Evolutionary conservation across 2,888 invertebrate genomes (phyloP).

Genomic region (Caenorhabditis uteleia): DNA sequence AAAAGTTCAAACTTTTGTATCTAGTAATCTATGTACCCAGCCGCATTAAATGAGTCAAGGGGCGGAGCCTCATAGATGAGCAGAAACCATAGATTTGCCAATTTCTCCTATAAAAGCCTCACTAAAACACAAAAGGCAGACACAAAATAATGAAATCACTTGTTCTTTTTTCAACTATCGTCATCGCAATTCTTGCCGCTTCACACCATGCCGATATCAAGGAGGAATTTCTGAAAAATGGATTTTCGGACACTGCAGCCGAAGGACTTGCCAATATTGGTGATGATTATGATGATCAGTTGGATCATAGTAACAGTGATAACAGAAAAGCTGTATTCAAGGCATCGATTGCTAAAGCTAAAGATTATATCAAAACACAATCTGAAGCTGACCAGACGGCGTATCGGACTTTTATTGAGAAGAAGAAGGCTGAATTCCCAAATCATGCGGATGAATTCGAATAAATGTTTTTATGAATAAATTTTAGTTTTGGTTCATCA

Average conservation of each 20-base stretch:
- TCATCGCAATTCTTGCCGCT: not conserved
- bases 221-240: constrained; percentile 8
- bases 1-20: too few species aligned
- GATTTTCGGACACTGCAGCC: constrained; percentile 14
- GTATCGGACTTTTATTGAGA: constrained; percentile 14
- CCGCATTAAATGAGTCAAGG: too few species aligned
- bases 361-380: constrained; percentile 15
- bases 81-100: too few species aligned
- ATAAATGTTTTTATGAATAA: too few species aligned
- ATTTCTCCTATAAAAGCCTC: too few species aligned
- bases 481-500: too few species aligned
- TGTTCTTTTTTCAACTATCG: too few species aligned
- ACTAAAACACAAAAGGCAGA: too few species aligned
- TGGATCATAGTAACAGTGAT: constrained; percentile 7
- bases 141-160: too few species aligned
- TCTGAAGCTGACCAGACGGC: constrained; percentile 14
- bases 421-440: constrained; percentile 19
- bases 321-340: constrained; percentile 8
- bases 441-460: not conserved
- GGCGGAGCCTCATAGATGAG: too few species aligned
- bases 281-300: constrained; percentile 19
- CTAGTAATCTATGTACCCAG: too few species aligned
- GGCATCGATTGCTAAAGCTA: constrained; percentile 8
- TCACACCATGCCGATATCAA: not conserved
- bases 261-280: constrained; percentile 10